phyloP scores from a whole-genome alignment of 1,140 invertebrate species.

The Leptinotarsa texana region DNA sequence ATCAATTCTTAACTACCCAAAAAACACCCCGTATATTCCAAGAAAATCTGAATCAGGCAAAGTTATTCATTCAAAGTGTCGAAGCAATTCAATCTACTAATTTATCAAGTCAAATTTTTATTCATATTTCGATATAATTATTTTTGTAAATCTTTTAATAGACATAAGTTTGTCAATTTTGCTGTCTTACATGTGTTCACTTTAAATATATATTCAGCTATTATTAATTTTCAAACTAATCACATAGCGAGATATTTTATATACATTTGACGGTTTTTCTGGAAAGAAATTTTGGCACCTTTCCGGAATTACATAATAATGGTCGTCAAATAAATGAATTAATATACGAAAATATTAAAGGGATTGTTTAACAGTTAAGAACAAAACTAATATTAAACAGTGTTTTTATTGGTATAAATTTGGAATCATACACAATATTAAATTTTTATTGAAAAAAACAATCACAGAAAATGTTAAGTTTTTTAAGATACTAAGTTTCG shows the following conservation, averaged over 20 bases:
- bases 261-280: background rate
- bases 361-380: no score
- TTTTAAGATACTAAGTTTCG: background rate
- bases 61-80: no score
- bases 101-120: no score
- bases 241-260: background rate
- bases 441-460: background rate
- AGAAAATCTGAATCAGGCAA: no score
- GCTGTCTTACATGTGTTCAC: background rate
- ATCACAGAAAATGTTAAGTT: background rate
- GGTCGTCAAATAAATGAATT: constrained; percentile 13
- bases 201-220: constrained; percentile 14
- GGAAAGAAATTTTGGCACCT: constrained; percentile 14
- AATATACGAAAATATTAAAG: background rate
- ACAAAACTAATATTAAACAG: no score
- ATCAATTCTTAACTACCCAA: no score
- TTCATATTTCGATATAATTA: no score
- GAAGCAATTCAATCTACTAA: no score
- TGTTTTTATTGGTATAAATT: background rate
- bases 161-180: no score
- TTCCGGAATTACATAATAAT: constrained; percentile 15
- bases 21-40: no score
- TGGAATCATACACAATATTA: background rate
- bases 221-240: constrained; percentile 4
- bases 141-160: no score